These are phyloP conservation scores for Trypoxylus dichotomus DNA, from an alignment of 1,140 invertebrate species.

Conservation along the genomic window DNA sequence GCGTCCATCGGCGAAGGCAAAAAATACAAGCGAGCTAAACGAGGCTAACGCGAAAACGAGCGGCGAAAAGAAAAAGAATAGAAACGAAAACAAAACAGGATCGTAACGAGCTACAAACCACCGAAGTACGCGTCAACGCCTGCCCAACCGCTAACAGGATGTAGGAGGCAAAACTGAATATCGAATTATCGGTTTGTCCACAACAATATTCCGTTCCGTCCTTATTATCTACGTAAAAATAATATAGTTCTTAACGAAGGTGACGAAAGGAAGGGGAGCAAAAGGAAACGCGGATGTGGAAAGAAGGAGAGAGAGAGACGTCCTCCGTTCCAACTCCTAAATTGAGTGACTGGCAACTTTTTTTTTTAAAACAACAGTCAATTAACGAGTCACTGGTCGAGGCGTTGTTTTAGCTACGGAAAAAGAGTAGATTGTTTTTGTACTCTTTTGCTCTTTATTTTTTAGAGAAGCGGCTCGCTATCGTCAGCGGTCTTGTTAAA, in stretches of 20 bases:
- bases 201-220: neutral
- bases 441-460: slow-evolving; percentile 10
- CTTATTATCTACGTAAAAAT: slow-evolving; percentile 7
- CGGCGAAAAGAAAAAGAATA: neutral
- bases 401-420: slow-evolving; percentile 40
- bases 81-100: neutral
- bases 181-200: slow-evolving; percentile 6
- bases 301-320: neutral
- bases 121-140: neutral
- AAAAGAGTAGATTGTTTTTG: slow-evolving; percentile 39
- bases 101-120: neutral
- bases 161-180: neutral
- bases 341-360: slow-evolving; percentile 41
- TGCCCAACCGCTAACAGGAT: neutral
- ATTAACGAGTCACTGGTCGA: slow-evolving; percentile 42
- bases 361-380: slow-evolving; percentile 46
- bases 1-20: no score
- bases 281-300: neutral
- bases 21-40: no score
- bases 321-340: slow-evolving; percentile 23
- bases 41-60: neutral
- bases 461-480: neutral
- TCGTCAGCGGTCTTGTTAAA: neutral
- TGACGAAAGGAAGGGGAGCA: neutral
- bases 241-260: neutral